These are phyloP conservation scores for Lepidocyrtinus sp. DNA, from an alignment of 2,888 invertebrate genomes.

Conservation along the genomic window DNA sequence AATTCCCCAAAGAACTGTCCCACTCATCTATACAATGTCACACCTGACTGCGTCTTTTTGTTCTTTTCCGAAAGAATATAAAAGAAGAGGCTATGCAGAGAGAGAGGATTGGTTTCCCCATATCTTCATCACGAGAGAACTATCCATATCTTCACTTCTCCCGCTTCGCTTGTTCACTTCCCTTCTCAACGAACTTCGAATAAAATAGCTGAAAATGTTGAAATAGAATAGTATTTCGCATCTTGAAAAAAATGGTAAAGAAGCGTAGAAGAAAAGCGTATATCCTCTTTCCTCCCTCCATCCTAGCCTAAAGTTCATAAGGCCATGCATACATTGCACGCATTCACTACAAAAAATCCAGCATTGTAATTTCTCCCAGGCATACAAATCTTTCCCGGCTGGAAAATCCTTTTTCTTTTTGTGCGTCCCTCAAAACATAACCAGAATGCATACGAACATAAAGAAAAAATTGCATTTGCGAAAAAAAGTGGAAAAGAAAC, in stretches of 20 bases:
- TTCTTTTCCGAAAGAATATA: background rate
- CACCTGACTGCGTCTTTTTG: slow-evolving; percentile 43
- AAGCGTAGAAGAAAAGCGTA: no score
- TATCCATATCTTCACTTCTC: background rate
- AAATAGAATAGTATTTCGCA: background rate
- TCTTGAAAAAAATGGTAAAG: no score
- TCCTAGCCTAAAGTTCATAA: background rate
- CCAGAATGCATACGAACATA: background rate
- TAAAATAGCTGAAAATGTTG: background rate
- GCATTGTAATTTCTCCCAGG: background rate
- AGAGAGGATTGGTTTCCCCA: background rate
- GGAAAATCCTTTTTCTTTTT: background rate
- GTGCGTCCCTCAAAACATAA: background rate
- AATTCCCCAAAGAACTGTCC: slow-evolving; percentile 40
- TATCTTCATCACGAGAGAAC: background rate
- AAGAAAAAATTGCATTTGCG: background rate
- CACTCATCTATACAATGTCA: slow-evolving; percentile 40
- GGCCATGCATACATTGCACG: background rate
- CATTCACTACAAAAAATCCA: background rate
- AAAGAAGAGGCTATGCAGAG: no score
- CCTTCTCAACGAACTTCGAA: background rate
- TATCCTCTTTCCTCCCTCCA: no score
- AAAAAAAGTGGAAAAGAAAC: background rate
- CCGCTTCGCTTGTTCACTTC: background rate
- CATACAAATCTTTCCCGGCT: background rate